Conservation (phyloP, 2,888 invertebrate species). For the Amphipoea oculea region DNA sequence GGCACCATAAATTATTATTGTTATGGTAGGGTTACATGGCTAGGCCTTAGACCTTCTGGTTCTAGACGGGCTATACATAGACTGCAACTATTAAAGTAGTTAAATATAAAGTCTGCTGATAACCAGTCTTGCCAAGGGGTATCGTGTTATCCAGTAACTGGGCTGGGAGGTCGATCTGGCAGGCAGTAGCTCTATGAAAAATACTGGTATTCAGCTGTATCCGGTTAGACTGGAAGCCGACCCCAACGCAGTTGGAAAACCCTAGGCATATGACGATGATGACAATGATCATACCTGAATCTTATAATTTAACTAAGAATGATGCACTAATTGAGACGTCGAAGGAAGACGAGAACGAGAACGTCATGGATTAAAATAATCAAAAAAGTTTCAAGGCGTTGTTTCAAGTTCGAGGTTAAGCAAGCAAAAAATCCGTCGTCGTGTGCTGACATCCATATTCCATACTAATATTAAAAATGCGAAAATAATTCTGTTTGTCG, state of each 20-base stretch:
- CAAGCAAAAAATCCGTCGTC: background rate
- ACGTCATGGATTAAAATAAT: background rate
- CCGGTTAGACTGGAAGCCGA: background rate
- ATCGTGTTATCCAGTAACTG: background rate
- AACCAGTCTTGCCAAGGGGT: background rate
- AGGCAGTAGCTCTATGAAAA: background rate
- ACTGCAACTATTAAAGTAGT: background rate
- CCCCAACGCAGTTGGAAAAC: background rate
- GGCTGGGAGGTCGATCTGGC: too few relatives aligned
- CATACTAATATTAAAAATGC: background rate
- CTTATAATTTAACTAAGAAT: background rate
- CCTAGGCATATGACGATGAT: background rate
- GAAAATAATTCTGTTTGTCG: too few relatives aligned
- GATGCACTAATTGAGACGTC: background rate
- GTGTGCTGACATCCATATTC: background rate
- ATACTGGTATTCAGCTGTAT: background rate
- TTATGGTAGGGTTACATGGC: conserved; percentile 11
- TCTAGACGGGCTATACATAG: background rate
- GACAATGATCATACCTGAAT: background rate
- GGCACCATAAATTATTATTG: conserved; percentile 17
- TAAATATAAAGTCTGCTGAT: background rate
- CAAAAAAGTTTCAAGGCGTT: conserved; percentile 16
- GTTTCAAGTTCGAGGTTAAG: conserved; percentile 15
- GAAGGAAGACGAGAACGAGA: too few relatives aligned
- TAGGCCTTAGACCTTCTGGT: background rate